These are phyloP conservation scores for Lasiommata megera DNA, from an alignment of 2,888 invertebrate species.

Conservation along the genomic window DNA sequence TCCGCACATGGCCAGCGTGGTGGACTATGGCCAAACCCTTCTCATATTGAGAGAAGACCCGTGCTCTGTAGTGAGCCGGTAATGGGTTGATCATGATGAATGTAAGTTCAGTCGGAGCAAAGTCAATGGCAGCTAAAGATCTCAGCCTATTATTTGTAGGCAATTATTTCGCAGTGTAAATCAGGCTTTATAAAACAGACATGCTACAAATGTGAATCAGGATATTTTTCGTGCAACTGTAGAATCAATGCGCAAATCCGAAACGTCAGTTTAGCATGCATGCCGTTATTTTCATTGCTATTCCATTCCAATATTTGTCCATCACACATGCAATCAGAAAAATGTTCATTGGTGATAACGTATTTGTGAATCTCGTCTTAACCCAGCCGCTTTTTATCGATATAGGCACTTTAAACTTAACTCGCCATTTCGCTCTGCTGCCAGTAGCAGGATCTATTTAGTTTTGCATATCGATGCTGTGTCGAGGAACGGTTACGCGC, in stretches of 20 bases:
- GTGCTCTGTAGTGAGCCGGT: too few relatives aligned
- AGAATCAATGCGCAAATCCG: slow-evolving; percentile 17
- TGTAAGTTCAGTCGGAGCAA: too few relatives aligned
- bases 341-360: slow-evolving; percentile 18
- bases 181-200: background rate
- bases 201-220: background rate
- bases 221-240: slow-evolving; percentile 2
- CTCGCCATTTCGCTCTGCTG: slow-evolving; percentile 14
- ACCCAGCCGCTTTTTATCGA: slow-evolving; percentile 27
- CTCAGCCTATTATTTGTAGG: too few relatives aligned
- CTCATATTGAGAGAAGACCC: too few relatives aligned
- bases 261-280: slow-evolving; percentile 21
- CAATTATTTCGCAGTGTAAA: background rate
- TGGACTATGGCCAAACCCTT: too few relatives aligned
- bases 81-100: too few relatives aligned
- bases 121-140: too few relatives aligned
- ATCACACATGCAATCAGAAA: slow-evolving; percentile 18
- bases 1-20: too few relatives aligned
- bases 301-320: slow-evolving; percentile 16
- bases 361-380: slow-evolving; percentile 23
- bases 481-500: too few relatives aligned
- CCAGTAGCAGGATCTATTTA: too few relatives aligned
- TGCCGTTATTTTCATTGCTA: slow-evolving; percentile 18
- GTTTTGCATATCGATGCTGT: too few relatives aligned
- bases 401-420: slow-evolving; percentile 23